Evolutionary conservation across 30 jellyfish, hydroid and myxozoan species (phyloP), one percentile per base, ranked within the genome.

Genomic region (Pelagia noctiluca): DNA sequence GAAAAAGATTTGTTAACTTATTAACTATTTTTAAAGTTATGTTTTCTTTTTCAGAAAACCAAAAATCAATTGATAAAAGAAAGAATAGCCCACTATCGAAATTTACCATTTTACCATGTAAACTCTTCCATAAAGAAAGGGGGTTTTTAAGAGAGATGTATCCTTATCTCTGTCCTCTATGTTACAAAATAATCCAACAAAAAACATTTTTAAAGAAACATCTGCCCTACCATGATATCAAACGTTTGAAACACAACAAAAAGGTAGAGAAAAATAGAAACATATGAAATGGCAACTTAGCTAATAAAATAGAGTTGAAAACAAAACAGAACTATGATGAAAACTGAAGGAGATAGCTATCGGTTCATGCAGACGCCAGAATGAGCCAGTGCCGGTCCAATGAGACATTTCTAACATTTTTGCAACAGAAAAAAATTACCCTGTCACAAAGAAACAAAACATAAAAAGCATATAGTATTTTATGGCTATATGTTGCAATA

Each of bases 401-500:
- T 73, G 85, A 52, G 34, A 35, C 3, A 47, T 35, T 23, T 76
- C 78, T 36, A 35, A 36, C 4, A 32, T 22, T 5, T 7, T 22
- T 0, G 8, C 57, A 10, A 7, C 12, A 26, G 62, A 31, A 33
- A 57, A 61, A 13, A 77, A 77, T 36, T 77, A 7, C 36, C 24
- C n/a, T 21, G 89, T 1, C 89, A 77, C 34, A 31, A 0, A 19
- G 23, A 4, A 8, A 32, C 76, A 29, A 65, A 25, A 22, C 84
- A 80, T 42, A 22, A 50, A 64, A 1, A 4, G 32, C 29, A 28
- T 63, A 2, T 26, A 18, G 13, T n/a, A 22, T 2, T 19, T 1
- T 16, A 63, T 64, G 3, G 83, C 84, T n/a, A 65, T 68, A 3
- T 80, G 90, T 48, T 80, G 90, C 48, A 84, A 80, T 64, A 31